A percentile compares a stretch with the other conserved stretches of the same genome.
Conservation (phyloP, 1,140 invertebrate genomes). For the Octopus bimaculoides region DNA sequence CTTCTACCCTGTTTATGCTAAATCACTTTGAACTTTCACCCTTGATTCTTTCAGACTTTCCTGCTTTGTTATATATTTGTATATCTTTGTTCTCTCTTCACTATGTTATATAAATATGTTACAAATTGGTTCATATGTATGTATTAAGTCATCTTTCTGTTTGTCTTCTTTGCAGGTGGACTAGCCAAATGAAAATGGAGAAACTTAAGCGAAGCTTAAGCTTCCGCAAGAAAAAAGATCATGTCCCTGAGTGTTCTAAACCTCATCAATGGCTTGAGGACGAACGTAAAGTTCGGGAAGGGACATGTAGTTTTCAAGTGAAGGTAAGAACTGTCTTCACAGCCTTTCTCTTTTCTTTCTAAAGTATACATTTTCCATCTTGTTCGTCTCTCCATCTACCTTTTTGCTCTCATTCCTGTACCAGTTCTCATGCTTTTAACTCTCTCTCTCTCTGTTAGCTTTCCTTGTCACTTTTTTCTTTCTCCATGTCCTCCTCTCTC, state of each 20-base stretch:
- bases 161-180: not conserved
- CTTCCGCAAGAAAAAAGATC: slow-evolving; percentile 55
- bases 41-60: too few relatives aligned
- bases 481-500: slow-evolving; percentile 11
- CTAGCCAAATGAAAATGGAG: slow-evolving; percentile 42
- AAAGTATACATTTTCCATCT: not conserved
- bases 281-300: slow-evolving; percentile 88
- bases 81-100: too few relatives aligned
- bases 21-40: too few relatives aligned
- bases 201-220: slow-evolving; percentile 53
- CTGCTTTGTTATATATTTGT: too few relatives aligned
- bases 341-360: not conserved
- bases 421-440: not conserved
- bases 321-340: slow-evolving; percentile 65
- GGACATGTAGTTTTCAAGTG: slow-evolving; percentile 95
- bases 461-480: slow-evolving; percentile 9
- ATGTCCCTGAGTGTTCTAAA: slow-evolving; percentile 77
- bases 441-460: not conserved
- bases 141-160: not conserved
- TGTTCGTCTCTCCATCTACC: not conserved
- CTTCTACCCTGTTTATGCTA: too few relatives aligned
- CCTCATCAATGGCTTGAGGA: slow-evolving; percentile 98
- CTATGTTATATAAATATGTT: too few relatives aligned
- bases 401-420: not conserved
- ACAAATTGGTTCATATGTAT: too few relatives aligned